Evolutionary conservation across 2,797 vertebrate species (phyloP).

Genomic region (Hypotaenidia philippensis): DNA sequence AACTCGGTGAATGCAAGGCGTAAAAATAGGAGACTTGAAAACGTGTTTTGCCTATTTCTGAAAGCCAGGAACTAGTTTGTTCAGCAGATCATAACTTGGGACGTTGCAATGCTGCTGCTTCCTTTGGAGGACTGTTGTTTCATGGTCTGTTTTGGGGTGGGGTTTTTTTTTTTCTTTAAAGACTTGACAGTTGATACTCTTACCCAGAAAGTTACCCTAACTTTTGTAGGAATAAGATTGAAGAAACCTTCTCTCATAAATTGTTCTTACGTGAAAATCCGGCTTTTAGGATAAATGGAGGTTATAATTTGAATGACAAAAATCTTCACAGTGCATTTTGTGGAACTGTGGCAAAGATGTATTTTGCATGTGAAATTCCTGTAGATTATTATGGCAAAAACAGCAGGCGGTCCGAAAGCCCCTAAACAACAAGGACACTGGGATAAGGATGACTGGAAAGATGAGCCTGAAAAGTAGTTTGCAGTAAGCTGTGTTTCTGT

Average conservation of each 20-base stretch:
- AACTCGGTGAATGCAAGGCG: not conserved
- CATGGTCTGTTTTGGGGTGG: too few relatives aligned
- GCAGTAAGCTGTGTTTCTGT: conserved; percentile 76
- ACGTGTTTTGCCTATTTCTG: not conserved
- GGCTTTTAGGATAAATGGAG: not conserved
- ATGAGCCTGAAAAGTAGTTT: conserved; percentile 87
- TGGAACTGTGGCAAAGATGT: not conserved
- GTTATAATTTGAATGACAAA: not conserved
- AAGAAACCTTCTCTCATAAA: not conserved
- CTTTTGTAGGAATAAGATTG: not conserved
- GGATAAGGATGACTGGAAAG: conserved; percentile 93
- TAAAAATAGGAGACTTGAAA: not conserved
- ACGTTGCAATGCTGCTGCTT: not conserved
- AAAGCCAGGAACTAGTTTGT: not conserved
- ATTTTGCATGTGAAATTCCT: conserved; percentile 71
- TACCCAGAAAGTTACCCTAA: not conserved
- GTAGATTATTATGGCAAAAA: conserved; percentile 96
- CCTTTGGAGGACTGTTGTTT: not conserved
- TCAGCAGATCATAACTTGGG: not conserved
- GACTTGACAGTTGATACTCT: not conserved
- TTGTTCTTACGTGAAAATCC: not conserved
- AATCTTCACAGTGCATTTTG: not conserved
- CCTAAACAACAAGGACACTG: conserved; percentile 93
- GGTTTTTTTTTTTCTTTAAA: not conserved
- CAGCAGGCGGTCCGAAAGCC: conserved; percentile 91